Base-by-base conservation (phyloP, 1,140 invertebrate genomes). In the Polypedilum pembai region DNA sequence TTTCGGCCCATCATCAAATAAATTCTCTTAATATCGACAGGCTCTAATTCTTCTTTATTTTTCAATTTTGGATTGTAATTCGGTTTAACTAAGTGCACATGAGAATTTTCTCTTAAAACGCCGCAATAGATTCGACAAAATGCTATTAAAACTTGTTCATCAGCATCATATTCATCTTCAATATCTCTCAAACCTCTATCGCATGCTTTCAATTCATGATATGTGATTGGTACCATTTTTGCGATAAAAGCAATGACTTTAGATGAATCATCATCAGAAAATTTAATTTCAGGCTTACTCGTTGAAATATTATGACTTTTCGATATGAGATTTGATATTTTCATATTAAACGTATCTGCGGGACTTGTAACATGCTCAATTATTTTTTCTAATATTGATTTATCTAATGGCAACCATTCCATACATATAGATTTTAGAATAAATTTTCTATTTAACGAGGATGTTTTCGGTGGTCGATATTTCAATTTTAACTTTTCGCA, bases 1-100 rank as follows among this genome's bases (percentile, higher is more conserved):
- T 99, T 96, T 78, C 94, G 85, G 4, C 98, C 98, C 92, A 99
- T 96, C 24, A 99, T 85, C 76, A 98, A 83, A 80, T 95, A 99
- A 18, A 8, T 45, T 74, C 41, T 7, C 74, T 74, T 40, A 10
- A 41, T 24, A 1, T 74, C 40, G 7, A 74, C 21, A 8, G 45
- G 21, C 5, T 45, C 21, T 0, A 40, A 7, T 56, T 56, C 21
- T 74, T 69, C 65, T 21, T 69, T 69, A 69, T 69, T 69, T 10
- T 18, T 79, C 69, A 88, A 80, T 73, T 88, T 88, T 17, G 94
- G 95, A 84, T 95, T 88, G 84, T 96, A 94, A 84, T 96, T 96
- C 7, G 95, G 94, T 7, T 94, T 90, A 7, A 98, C 83, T 40
- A 96, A 91, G 83, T 90, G 98, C 12, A 92, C 80, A 78, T 89